Evolutionary conservation across 2,797 vertebrate species (phyloP), one percentile per base, ranked within the genome.

Genomic region (Leptoclinus maculatus): DNA sequence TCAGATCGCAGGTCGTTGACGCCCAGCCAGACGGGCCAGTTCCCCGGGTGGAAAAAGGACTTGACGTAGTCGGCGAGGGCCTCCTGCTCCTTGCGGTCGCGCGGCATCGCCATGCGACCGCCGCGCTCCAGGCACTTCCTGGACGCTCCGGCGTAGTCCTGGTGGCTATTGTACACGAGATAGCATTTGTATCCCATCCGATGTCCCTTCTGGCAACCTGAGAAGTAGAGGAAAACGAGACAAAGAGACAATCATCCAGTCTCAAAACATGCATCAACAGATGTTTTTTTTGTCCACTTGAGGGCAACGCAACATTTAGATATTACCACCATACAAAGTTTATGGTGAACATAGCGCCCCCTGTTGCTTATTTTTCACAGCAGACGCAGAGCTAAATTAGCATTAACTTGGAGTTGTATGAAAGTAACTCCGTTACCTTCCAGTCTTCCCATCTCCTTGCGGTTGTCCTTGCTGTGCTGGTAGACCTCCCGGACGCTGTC

Each of bases 1-100:
- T 98, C 97, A 0, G 95, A 93, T 21, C 94, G 94, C 84, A 95
- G 95, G 91, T 98, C 97, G 29, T 96, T 96, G 80, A 97, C 89
- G 64, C 97, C 97, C 70, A 98, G 90, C 97, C 97, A 98, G 45
- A 97, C 94, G 0, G 96, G 97, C 97, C 96, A 97, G 94, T 97
- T 98, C 56, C 96, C 96, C 0, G 96, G 95, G 3, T 93, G 95
- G 79, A 97, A 96, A 57, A 96, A 93, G 0, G 88, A 67, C 27
- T 94, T 96, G 23, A 97, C 89, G 7, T 98, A 97, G 58, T 95
- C 94, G 0, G 95, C 92, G 5, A 98, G 78, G 7, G 93, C 94
- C 21, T 96, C 95, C 92, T 97, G 95, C 87, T 98, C 96, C 16
- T 78, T 92, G 23, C 95, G 92, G 80, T 97, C 97, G 0, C 95